phyloP scores from a whole-genome alignment of 2,113 vertebrate genomes.

The Chitala chitala region DNA sequence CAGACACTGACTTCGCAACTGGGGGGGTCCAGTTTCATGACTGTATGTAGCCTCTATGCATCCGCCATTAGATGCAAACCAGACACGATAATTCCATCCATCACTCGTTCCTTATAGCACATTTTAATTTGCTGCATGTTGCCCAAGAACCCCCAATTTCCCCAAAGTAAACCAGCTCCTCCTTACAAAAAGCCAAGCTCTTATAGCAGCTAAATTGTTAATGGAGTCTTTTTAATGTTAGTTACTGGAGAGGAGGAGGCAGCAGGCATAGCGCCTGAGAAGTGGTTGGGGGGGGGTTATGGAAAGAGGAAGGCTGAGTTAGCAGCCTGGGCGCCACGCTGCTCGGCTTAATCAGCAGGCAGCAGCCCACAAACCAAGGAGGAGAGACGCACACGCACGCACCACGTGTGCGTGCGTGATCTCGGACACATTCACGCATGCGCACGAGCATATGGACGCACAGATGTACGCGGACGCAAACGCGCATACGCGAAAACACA shows the following conservation, averaged over 20 bases:
- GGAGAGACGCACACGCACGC: too few relatives aligned
- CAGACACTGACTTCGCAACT: not conserved
- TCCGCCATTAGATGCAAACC: not conserved
- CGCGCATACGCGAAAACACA: not conserved
- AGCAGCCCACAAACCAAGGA: too few relatives aligned
- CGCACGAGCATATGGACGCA: not conserved
- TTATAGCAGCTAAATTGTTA: not conserved
- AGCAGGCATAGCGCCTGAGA: not conserved
- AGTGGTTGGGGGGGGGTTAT: slow-evolving; percentile 3
- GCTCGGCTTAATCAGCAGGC: not conserved
- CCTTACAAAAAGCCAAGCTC: not conserved
- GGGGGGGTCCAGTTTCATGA: not conserved
- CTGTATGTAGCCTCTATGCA: not conserved
- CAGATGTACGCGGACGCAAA: not conserved
- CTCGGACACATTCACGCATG: not conserved
- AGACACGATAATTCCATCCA: not conserved
- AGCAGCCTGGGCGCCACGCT: not conserved
- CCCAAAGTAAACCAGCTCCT: not conserved
- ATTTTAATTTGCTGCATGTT: not conserved
- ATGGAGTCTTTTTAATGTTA: slow-evolving; percentile 7
- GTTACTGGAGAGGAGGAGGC: not conserved
- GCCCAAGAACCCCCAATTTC: not conserved
- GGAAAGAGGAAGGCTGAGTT: not conserved
- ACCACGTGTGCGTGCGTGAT: not conserved
- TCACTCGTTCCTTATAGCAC: not conserved